Percentiles rank a stretch among this genome's conserved stretches.
Evolutionary conservation across 2,113 vertebrate species (phyloP).

Genomic region (Takifugu bimaculatus): DNA sequence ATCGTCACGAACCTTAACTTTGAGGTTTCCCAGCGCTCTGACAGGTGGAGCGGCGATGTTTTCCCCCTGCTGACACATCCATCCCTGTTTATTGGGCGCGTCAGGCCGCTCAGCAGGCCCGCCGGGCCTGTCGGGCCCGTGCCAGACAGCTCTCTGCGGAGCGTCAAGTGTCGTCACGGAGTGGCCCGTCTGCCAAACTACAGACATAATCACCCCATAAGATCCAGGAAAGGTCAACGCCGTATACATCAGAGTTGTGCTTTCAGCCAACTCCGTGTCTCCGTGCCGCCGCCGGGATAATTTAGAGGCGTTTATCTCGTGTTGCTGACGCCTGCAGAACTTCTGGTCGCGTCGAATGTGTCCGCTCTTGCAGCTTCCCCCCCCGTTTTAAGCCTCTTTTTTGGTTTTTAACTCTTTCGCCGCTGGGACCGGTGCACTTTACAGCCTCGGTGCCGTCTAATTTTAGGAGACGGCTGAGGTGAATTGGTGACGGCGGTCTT

Average conservation of each 20-base stretch:
- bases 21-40: background rate
- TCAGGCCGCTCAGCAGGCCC: slow-evolving; percentile 10
- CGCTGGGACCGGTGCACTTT: background rate
- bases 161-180: background rate
- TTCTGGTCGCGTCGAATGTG: background rate
- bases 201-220: slow-evolving; percentile 50
- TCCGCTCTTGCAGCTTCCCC: background rate
- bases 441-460: slow-evolving; percentile 6
- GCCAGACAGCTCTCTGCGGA: slow-evolving; percentile 2
- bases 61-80: slow-evolving; percentile 9
- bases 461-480: slow-evolving; percentile 20
- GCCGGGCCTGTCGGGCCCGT: slow-evolving; percentile 9
- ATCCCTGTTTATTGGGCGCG: background rate
- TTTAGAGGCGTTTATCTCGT: slow-evolving; percentile 15
- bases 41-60: background rate
- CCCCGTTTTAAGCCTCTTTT: slow-evolving; percentile 1
- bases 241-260: slow-evolving; percentile 46
- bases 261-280: slow-evolving; percentile 44
- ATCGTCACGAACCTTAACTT: background rate
- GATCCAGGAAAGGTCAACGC: slow-evolving; percentile 50
- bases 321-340: no score
- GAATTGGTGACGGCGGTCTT: slow-evolving; percentile 18
- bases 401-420: slow-evolving; percentile 2
- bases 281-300: slow-evolving; percentile 17
- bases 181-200: slow-evolving; percentile 33